These are phyloP conservation scores for Subacronicta megacephala DNA, from an alignment of 2,888 invertebrate genomes.

Conservation along the genomic window DNA sequence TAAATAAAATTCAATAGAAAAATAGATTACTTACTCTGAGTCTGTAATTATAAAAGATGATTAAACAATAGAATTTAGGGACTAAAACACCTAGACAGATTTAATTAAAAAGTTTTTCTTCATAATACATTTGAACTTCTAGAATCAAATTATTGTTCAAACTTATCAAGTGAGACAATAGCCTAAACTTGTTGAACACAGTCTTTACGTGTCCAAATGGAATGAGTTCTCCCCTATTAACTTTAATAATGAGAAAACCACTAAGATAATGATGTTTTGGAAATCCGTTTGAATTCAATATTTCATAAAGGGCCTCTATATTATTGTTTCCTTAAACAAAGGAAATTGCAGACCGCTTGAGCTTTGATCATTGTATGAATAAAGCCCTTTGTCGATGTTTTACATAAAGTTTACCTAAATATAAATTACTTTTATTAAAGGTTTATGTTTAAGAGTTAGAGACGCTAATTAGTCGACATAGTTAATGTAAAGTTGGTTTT, in stretches of 20 bases:
- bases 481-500: slow-evolving; percentile 49
- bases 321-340: slow-evolving; percentile 55
- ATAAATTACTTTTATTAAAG: slow-evolving; percentile 45
- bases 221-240: slow-evolving; percentile 41
- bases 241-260: slow-evolving; percentile 42
- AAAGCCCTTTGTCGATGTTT: slow-evolving; percentile 55
- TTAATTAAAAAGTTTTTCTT: neutral
- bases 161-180: slow-evolving; percentile 7
- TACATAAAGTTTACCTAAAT: slow-evolving; percentile 54
- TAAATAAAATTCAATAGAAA: neutral
- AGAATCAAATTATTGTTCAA: neutral
- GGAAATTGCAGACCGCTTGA: slow-evolving; percentile 53
- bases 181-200: slow-evolving; percentile 6
- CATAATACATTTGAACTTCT: neutral
- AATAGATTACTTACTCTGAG: neutral
- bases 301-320: slow-evolving; percentile 43
- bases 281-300: slow-evolving; percentile 56
- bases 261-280: slow-evolving; percentile 55
- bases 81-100: neutral
- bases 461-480: slow-evolving; percentile 58
- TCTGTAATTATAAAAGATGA: neutral
- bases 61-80: neutral
- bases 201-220: slow-evolving; percentile 13
- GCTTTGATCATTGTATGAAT: slow-evolving; percentile 61
- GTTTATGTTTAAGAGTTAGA: slow-evolving; percentile 23